phyloP scores from a whole-genome alignment of 2,888 invertebrate species.

The Tetragnatha montana region DNA sequence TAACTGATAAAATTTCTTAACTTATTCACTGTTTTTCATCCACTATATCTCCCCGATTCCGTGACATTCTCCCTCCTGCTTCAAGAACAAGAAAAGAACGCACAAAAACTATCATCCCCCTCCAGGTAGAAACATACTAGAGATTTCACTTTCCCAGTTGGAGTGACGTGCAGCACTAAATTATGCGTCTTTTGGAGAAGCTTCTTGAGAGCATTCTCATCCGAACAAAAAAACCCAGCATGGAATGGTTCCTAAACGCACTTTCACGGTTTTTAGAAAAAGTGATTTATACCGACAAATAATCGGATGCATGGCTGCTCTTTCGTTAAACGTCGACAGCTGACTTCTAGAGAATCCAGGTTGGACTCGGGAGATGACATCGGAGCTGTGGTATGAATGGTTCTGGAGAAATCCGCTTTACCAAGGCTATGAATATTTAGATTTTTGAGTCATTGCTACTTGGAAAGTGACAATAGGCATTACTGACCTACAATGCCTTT shows the following conservation, averaged over 20 bases:
- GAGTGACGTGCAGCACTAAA: not conserved
- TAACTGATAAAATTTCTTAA: no score
- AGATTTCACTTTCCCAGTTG: not conserved
- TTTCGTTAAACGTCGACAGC: conserved; percentile 14
- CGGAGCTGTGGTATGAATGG: not conserved
- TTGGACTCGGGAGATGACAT: conserved; percentile 6
- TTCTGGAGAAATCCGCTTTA: conserved; percentile 38
- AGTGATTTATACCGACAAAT: conserved; percentile 56
- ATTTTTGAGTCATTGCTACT: not conserved
- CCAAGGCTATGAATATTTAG: conserved; percentile 27
- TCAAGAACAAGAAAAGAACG: no score
- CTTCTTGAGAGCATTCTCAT: not conserved
- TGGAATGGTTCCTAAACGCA: not conserved
- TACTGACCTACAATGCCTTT: conserved; percentile 19
- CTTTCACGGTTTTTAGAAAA: not conserved
- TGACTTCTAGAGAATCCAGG: conserved; percentile 12
- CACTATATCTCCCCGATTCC: no score
- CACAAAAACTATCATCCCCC: no score
- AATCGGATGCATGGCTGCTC: conserved; percentile 35
- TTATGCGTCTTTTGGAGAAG: not conserved
- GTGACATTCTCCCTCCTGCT: no score
- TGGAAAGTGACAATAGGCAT: conserved; percentile 26
- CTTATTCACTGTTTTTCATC: no score
- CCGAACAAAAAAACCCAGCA: not conserved
- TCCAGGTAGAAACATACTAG: no score